Conservation (phyloP, 2,113 vertebrate species). For the Tupaia chinensis region DNA sequence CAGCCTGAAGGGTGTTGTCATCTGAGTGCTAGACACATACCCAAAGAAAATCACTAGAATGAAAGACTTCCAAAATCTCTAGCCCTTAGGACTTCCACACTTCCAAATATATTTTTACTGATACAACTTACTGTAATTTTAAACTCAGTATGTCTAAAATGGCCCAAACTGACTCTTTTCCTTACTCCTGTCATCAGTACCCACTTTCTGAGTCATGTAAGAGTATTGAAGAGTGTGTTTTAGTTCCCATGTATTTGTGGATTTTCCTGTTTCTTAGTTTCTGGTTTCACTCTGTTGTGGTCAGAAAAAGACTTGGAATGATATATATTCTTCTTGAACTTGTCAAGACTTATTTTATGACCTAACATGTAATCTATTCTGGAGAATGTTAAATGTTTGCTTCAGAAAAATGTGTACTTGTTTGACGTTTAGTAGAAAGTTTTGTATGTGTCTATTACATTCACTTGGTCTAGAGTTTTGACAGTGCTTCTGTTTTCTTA, state of each 20-base stretch:
- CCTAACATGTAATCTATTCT: background rate
- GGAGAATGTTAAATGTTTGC: background rate
- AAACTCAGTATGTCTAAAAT: conserved; percentile 17
- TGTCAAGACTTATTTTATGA: background rate
- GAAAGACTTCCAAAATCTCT: conserved; percentile 9
- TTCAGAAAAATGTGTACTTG: background rate
- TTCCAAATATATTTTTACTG: conserved; percentile 22
- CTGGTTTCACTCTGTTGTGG: background rate
- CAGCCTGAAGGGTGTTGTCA: background rate
- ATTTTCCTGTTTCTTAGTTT: background rate
- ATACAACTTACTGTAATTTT: background rate
- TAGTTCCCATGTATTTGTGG: background rate
- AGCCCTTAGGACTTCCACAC: background rate
- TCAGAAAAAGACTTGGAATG: background rate
- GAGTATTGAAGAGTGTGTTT: background rate
- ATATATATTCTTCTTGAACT: background rate
- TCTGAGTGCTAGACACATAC: background rate
- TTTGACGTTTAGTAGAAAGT: background rate
- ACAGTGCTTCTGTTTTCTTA: background rate
- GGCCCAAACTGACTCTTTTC: background rate
- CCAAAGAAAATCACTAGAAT: background rate
- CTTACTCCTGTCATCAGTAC: background rate
- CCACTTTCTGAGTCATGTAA: background rate
- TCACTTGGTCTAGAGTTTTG: background rate
- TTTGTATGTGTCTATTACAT: background rate